A percentile compares a stretch with the other conserved stretches of the same genome.
phyloP scores from a whole-genome alignment of 2,888 invertebrate species.

The Globia sparganii region DNA sequence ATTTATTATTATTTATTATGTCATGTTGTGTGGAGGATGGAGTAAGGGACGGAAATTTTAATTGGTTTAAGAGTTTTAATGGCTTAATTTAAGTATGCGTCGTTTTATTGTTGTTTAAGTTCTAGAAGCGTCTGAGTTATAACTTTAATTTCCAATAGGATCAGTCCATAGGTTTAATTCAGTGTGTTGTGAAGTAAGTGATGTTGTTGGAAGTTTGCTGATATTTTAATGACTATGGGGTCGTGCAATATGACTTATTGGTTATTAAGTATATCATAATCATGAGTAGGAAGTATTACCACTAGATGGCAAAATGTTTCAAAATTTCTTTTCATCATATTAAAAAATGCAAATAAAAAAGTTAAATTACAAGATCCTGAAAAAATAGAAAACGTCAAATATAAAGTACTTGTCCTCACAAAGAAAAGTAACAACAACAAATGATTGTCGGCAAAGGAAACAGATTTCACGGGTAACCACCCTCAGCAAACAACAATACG shows the following conservation, averaged over 20 bases:
- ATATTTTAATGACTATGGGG: too few relatives aligned
- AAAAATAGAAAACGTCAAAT: background rate
- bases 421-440: slow-evolving; percentile 29
- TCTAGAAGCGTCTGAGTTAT: background rate
- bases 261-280: too few relatives aligned
- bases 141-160: background rate
- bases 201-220: background rate
- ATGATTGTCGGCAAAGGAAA: slow-evolving; percentile 15
- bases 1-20: slow-evolving; percentile 20
- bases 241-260: background rate
- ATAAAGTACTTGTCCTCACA: slow-evolving; percentile 1
- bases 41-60: slow-evolving; percentile 5
- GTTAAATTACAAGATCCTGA: slow-evolving; percentile 23
- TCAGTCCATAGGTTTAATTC: background rate
- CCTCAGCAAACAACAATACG: slow-evolving; percentile 19
- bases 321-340: background rate
- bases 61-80: slow-evolving; percentile 29
- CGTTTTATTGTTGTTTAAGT: background rate
- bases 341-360: slow-evolving; percentile 18
- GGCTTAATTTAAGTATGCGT: background rate
- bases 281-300: background rate
- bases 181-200: background rate
- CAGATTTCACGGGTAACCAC: slow-evolving; percentile 11
- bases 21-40: slow-evolving; percentile 8
- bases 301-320: background rate